These are phyloP conservation scores for Dissostichus mawsoni DNA, from an alignment of 2,113 vertebrate species.

Conservation along the genomic window DNA sequence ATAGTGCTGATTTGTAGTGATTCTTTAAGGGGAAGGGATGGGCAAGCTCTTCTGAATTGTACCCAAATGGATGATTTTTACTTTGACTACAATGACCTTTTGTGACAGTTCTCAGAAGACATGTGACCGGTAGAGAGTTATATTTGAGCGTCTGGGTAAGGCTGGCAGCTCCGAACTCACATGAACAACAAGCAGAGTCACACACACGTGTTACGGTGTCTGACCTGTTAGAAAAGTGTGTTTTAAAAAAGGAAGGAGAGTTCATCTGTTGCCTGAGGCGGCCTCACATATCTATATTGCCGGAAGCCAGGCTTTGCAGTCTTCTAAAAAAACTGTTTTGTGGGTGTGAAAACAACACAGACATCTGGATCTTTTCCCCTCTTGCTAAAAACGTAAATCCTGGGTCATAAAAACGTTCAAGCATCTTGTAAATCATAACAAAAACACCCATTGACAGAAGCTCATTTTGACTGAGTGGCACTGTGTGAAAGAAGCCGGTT, in stretches of 20 bases:
- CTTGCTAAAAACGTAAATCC: background rate
- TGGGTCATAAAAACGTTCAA: background rate
- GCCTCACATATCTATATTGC: background rate
- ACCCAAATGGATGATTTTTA: background rate
- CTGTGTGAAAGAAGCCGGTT: slow-evolving; percentile 13
- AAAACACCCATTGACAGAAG: background rate
- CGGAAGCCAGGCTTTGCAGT: background rate
- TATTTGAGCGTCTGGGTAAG: slow-evolving; percentile 6
- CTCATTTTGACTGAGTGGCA: slow-evolving; percentile 13
- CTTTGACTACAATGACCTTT: background rate
- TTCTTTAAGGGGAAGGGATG: no score
- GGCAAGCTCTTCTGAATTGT: no score
- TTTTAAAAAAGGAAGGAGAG: background rate
- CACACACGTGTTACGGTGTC: background rate
- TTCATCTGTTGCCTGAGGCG: slow-evolving; percentile 12
- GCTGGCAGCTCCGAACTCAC: slow-evolving; percentile 13
- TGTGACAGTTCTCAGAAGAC: background rate
- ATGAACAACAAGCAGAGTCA: background rate
- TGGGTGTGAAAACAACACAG: background rate
- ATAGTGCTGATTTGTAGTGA: no score
- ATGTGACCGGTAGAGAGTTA: background rate
- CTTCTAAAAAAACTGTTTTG: background rate
- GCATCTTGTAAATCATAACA: slow-evolving; percentile 22
- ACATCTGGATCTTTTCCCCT: background rate
- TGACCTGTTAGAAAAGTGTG: slow-evolving; percentile 6